Evolutionary conservation across 2,113 vertebrate species (phyloP).

Genomic region (Dasyprocta punctata): DNA sequence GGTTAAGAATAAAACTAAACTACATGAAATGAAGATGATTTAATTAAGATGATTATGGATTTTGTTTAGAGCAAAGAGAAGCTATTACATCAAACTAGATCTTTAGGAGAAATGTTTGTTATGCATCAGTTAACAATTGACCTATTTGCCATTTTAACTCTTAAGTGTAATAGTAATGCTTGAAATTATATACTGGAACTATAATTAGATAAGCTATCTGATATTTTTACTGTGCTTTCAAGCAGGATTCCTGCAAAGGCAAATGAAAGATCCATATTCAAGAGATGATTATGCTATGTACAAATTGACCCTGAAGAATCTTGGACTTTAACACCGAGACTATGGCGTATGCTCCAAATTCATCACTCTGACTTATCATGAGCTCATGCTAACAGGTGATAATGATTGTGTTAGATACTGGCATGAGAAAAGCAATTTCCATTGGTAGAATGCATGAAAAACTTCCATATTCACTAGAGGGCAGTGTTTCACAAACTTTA

Average conservation of each 20-base stretch:
- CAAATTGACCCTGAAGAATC: neutral
- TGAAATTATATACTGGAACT: neutral
- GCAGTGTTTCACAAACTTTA: slow-evolving; percentile 77
- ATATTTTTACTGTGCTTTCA: neutral
- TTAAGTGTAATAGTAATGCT: neutral
- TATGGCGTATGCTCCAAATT: neutral
- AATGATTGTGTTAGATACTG: neutral
- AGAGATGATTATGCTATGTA: neutral
- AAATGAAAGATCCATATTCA: neutral
- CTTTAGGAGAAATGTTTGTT: slow-evolving; percentile 11
- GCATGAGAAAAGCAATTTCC: neutral
- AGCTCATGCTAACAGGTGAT: neutral
- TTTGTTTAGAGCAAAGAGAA: neutral
- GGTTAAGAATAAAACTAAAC: neutral
- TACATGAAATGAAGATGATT: neutral
- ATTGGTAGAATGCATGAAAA: neutral
- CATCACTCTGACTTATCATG: neutral
- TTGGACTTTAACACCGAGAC: neutral
- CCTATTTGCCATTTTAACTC: neutral
- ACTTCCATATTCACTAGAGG: slow-evolving; percentile 69
- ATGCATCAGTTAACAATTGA: neutral
- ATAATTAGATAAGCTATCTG: neutral
- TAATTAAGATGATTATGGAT: neutral
- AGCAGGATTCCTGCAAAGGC: slow-evolving; percentile 19
- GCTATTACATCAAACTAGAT: neutral